Conservation (phyloP, 2,797 vertebrate species). For the Hirundo rustica region DNA sequence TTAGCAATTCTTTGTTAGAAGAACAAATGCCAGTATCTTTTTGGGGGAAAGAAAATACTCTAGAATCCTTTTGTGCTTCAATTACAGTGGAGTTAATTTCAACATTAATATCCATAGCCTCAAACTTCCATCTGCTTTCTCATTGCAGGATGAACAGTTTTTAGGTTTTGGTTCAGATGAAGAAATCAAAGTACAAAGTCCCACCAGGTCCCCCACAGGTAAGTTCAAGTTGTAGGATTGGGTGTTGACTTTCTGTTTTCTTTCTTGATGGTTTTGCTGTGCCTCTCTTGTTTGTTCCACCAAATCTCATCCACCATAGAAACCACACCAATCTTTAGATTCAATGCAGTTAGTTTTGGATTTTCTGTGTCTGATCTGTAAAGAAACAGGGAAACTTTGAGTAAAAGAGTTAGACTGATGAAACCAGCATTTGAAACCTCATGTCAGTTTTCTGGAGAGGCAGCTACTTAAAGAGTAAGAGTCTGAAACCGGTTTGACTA, state of each 20-base stretch:
- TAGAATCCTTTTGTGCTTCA: background rate
- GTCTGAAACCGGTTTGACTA: background rate
- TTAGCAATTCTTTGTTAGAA: background rate
- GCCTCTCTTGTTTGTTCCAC: background rate
- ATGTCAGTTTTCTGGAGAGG: background rate
- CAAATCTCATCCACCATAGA: background rate
- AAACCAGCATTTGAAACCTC: background rate
- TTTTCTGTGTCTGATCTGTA: background rate
- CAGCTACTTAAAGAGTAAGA: background rate
- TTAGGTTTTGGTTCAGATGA: constrained; percentile 90
- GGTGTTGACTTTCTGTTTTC: background rate
- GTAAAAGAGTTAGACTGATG: background rate
- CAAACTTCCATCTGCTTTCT: constrained; percentile 43
- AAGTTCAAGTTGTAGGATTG: background rate
- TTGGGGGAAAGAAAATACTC: background rate
- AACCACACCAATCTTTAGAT: background rate
- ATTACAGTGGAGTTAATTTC: background rate
- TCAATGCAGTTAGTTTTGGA: background rate
- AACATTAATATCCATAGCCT: background rate
- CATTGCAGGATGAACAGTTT: constrained; percentile 91
- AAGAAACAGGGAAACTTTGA: background rate
- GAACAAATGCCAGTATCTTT: background rate
- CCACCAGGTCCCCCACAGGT: constrained; percentile 87
- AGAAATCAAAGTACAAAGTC: constrained; percentile 90
- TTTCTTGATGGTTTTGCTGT: background rate